These are phyloP conservation scores for Rhingia campestris DNA, from an alignment of 2,888 invertebrate genomes.

Conservation along the genomic window DNA sequence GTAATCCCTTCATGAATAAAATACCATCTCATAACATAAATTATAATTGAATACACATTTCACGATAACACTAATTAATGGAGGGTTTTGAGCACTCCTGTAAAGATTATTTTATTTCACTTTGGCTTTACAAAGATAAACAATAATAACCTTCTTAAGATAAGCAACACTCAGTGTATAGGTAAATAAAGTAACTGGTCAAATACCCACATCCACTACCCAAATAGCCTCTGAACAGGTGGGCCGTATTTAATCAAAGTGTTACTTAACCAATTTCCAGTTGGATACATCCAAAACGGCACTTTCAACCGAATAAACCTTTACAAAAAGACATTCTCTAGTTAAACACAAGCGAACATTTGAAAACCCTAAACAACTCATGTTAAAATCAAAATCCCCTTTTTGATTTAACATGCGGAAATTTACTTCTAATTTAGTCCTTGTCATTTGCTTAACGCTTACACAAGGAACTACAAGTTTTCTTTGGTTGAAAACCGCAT, in stretches of 20 bases:
- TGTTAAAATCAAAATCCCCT: conserved; percentile 66
- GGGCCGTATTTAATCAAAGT: conserved; percentile 23
- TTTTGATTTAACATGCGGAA: conserved; percentile 69
- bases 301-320: background rate
- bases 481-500: conserved; percentile 59
- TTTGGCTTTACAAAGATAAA: too few species aligned
- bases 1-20: too few species aligned
- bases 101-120: too few species aligned
- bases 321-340: conserved; percentile 20
- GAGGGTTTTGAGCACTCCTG: too few species aligned
- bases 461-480: conserved; percentile 37
- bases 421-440: conserved; percentile 71
- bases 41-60: too few species aligned
- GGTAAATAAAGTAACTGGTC: background rate
- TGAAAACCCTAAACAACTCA: conserved; percentile 55
- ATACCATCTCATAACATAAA: too few species aligned
- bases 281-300: conserved; percentile 35
- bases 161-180: too few species aligned
- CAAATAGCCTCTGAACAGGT: conserved; percentile 12
- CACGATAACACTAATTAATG: too few species aligned
- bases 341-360: conserved; percentile 20
- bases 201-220: background rate
- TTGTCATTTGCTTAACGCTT: conserved; percentile 56
- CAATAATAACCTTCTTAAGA: too few species aligned
- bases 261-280: conserved; percentile 46